Percentiles rank a stretch among this genome's conserved stretches.
These are phyloP conservation scores for Benitochromis conjunctus DNA, from an alignment of 2,113 vertebrate genomes.

Conservation along the genomic window DNA sequence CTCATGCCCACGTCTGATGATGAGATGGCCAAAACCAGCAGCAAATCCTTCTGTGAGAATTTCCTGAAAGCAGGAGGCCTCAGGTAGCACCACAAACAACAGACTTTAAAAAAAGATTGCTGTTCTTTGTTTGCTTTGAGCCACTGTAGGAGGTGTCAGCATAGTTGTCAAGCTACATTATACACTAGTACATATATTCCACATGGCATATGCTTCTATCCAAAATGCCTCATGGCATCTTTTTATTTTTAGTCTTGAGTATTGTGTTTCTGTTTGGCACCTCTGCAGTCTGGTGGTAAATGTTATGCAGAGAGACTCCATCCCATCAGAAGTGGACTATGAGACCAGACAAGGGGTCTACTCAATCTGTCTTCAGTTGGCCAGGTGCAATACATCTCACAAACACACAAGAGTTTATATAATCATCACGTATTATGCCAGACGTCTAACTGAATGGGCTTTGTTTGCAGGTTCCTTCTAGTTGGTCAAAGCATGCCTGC, in stretches of 20 bases:
- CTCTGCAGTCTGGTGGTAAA: slow-evolving; percentile 91
- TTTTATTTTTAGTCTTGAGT: background rate
- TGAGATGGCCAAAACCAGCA: slow-evolving; percentile 98
- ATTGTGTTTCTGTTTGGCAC: background rate
- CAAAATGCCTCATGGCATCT: background rate
- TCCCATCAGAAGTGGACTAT: slow-evolving; percentile 96
- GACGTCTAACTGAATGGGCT: background rate
- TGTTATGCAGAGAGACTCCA: slow-evolving; percentile 98
- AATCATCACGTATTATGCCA: too few relatives aligned
- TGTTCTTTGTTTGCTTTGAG: background rate
- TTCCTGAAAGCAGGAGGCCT: slow-evolving; percentile 97
- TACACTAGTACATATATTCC: background rate
- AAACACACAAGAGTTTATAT: background rate
- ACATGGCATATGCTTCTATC: background rate
- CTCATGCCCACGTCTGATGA: slow-evolving; percentile 98
- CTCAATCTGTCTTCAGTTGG: slow-evolving; percentile 95
- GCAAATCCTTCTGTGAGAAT: slow-evolving; percentile 98
- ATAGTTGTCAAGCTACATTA: background rate
- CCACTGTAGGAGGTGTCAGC: background rate
- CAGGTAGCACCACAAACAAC: slow-evolving; percentile 73
- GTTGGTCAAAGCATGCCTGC: slow-evolving; percentile 95
- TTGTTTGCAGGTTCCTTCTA: slow-evolving; percentile 84
- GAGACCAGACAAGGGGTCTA: slow-evolving; percentile 98
- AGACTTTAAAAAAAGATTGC: background rate
- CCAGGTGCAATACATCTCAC: slow-evolving; percentile 76